Evolutionary conservation across 2,888 invertebrate species (phyloP).

Genomic region (Conus canariensis): DNA sequence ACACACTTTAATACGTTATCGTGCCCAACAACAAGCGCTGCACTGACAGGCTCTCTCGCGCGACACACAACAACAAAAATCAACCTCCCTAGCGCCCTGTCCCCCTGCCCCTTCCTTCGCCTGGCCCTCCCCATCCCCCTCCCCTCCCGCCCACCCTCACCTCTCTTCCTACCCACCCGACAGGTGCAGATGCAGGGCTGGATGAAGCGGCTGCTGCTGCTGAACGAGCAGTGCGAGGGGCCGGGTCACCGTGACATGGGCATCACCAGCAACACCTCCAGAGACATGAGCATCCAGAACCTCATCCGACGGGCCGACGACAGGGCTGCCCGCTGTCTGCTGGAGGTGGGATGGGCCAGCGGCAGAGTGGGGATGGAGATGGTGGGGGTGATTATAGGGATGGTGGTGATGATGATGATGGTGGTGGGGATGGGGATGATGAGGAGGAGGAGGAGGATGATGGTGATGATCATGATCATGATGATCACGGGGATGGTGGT

Average conservation of each 20-base stretch:
- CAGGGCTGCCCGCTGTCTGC: conserved; percentile 19
- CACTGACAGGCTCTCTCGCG: too few species aligned
- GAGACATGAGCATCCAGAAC: conserved; percentile 36
- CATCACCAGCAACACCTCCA: neutral
- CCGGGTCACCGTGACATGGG: neutral
- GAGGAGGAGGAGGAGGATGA: neutral
- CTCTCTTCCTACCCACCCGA: neutral
- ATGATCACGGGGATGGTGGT: neutral
- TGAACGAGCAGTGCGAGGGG: conserved; percentile 10
- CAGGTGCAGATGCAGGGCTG: conserved; percentile 31
- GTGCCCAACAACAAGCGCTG: too few species aligned
- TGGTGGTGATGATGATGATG: too few species aligned
- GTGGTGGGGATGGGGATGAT: neutral
- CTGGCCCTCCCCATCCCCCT: neutral
- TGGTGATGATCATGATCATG: neutral
- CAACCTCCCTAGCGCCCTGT: neutral
- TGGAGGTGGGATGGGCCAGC: neutral
- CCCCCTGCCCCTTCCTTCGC: neutral
- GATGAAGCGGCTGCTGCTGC: conserved; percentile 25
- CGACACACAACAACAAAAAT: neutral
- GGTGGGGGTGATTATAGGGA: neutral
- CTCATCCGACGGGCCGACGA: conserved; percentile 38
- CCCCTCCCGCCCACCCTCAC: neutral
- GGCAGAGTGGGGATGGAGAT: neutral
- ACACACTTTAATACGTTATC: too few species aligned